These are phyloP conservation scores for Leptoclinus maculatus DNA, from an alignment of 2,797 vertebrate genomes.

Conservation along the genomic window DNA sequence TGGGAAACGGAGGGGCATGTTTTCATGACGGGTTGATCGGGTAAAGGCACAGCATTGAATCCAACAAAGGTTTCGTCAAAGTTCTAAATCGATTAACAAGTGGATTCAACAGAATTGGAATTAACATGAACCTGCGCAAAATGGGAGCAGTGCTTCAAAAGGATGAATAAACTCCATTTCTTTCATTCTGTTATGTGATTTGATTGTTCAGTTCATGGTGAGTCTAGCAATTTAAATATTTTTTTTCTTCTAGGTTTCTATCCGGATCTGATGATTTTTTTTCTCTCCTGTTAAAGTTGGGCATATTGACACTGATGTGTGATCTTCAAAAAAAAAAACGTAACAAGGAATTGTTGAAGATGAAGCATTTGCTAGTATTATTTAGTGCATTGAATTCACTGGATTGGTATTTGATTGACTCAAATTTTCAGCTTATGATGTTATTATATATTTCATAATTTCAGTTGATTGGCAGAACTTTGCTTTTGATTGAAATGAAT, in stretches of 20 bases:
- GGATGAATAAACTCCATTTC: not conserved
- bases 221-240: slow-evolving; percentile 8
- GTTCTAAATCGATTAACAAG: slow-evolving; percentile 3
- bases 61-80: slow-evolving; percentile 1
- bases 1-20: not conserved
- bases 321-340: not conserved
- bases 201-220: not conserved
- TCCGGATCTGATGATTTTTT: not conserved
- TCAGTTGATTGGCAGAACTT: not conserved
- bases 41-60: not conserved
- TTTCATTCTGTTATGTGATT: slow-evolving; percentile 16
- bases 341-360: not conserved
- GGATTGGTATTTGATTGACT: not conserved
- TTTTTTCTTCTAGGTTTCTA: not conserved
- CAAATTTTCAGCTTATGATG: not conserved
- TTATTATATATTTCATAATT: not conserved
- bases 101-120: slow-evolving; percentile 13
- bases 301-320: not conserved
- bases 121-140: slow-evolving; percentile 1
- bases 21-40: slow-evolving; percentile 21
- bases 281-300: not conserved
- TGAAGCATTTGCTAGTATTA: not conserved
- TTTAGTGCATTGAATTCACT: not conserved
- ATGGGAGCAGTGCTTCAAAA: not conserved
- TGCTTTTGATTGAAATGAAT: not conserved